Evolutionary conservation across 2,113 vertebrate genomes (phyloP), one percentile per base, ranked within the genome.

Genomic region (Hemichromis elongatus): DNA sequence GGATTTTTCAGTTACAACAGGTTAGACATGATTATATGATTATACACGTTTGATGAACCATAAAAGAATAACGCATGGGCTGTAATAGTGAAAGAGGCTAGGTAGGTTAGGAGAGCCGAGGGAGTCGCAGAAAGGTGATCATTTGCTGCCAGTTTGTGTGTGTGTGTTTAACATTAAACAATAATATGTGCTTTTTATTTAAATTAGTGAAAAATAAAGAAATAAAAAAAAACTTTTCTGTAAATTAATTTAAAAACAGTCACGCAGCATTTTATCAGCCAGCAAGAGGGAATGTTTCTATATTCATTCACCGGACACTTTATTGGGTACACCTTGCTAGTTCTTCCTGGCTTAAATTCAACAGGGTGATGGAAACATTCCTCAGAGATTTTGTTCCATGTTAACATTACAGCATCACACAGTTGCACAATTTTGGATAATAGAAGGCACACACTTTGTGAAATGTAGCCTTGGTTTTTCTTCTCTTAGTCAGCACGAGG

Each of bases 1-100:
- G 96, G 96, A 95, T 96, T 57, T 97, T 97, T 85, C 95, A 96
- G 14, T 87, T 97, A 80, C 96, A 97, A 70, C 95, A 96, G 96
- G 97, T 97, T 14, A 91, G 77, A 77, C 21, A 47, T 33, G 13
- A 37, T 45, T 37, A n/a, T 45, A 4, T 83, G 3, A 52, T n/a
- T 21, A 73, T 1, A 45, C n/a, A 40, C 26, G 8, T 56, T 55
- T 42, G 42, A 14, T 35, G n/a, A 33, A 50, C n/a, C 33, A 11
- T 14, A 13, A 19, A 68, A 52, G 26, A 9, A 75, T 30, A 30
- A 40, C 19, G 14, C 35, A 28, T 21, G 42, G 40, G n/a, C n/a
- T 53, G 57, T 26, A 53, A 24, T 13, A 37, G 6, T 57, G 14
- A 55, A 56, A 79, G 8, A 79, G 77, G 6, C 21, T 28, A 56